Base-by-base conservation (phyloP, 2,888 invertebrate species). In the Acronicta leporina region DNA sequence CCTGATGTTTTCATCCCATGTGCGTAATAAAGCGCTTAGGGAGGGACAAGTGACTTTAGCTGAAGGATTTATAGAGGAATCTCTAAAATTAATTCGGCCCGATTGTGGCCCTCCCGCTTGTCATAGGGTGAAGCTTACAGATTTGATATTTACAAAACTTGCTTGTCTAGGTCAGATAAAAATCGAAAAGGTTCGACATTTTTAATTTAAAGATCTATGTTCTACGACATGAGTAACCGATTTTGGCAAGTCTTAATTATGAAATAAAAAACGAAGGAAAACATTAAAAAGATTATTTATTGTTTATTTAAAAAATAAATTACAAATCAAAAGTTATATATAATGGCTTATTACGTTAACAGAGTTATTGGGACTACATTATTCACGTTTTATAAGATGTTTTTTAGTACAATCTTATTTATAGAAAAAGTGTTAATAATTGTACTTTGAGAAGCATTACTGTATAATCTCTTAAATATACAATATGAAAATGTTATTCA, bases 11-110 rank as follows among this genome's bases (percentile, higher is more conserved):
- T 92, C 92, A 93, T 94, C 92, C 88, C 90, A 88, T 83, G 90
- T 83, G 92, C 89, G 92, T 92, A 93, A 92, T 94, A 94, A 93
- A 93, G 86, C 91, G 90, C 92, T 93, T 92, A 93, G 88, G 85
- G 84, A 88, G 87, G 91, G 92, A 85, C 88, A 84, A 89, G 89
- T 88, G 91, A 91, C 91, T 92, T 89, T 88, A 89, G 87, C 87
- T 87, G 86, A 89, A 90, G 89, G 92, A 94, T 94, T 94, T 92
- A 92, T 92, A 86, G 81, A 82, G 81, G 86, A 91, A 90, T 92
- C 90, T 91, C 86, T 84, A 86, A 85, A 90, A 93, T 92, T 94
- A 93, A 92, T 93, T 91, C 88, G 84, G 68, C 64, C 80, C 82
- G 89, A 91, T 89, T 92, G 89, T 83, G 43, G 79, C 83, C 77